Evolutionary conservation across 2,888 invertebrate genomes (phyloP).

Genomic region (Eueremaeus valkanovi): DNA sequence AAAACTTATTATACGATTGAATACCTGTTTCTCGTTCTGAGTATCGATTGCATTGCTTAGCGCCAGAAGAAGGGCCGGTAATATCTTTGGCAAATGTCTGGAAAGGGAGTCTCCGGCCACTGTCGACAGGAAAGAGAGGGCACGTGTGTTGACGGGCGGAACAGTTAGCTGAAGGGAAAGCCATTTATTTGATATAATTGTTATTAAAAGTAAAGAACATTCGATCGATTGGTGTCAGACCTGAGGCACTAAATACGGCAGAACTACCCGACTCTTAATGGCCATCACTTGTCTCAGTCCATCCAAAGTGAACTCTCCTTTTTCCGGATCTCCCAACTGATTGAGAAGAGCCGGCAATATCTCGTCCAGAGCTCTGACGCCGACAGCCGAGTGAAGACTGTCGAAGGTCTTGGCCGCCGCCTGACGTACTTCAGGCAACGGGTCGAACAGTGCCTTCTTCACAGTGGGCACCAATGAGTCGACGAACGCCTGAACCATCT

Average conservation of each 20-base stretch:
- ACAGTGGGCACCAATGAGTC: conserved; percentile 88
- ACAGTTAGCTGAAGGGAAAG: conserved; percentile 67
- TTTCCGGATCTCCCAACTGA: conserved; percentile 67
- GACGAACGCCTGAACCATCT: conserved; percentile 85
- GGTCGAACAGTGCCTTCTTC: conserved; percentile 89
- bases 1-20: neutral
- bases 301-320: conserved; percentile 86
- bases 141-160: conserved; percentile 84
- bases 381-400: conserved; percentile 88
- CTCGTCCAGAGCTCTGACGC: conserved; percentile 88
- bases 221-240: conserved; percentile 46
- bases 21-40: conserved; percentile 58
- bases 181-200: neutral
- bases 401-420: conserved; percentile 97
- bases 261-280: conserved; percentile 87
- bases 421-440: conserved; percentile 79
- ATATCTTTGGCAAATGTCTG: conserved; percentile 81
- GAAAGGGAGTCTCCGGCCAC: conserved; percentile 91
- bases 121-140: conserved; percentile 85
- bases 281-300: conserved; percentile 94
- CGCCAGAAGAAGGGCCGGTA: conserved; percentile 80
- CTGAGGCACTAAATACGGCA: conserved; percentile 88
- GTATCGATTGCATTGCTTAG: conserved; percentile 60
- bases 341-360: conserved; percentile 87
- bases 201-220: neutral